These are phyloP conservation scores for Prunella himalayana DNA, from an alignment of 2,113 vertebrate species.

Conservation along the genomic window DNA sequence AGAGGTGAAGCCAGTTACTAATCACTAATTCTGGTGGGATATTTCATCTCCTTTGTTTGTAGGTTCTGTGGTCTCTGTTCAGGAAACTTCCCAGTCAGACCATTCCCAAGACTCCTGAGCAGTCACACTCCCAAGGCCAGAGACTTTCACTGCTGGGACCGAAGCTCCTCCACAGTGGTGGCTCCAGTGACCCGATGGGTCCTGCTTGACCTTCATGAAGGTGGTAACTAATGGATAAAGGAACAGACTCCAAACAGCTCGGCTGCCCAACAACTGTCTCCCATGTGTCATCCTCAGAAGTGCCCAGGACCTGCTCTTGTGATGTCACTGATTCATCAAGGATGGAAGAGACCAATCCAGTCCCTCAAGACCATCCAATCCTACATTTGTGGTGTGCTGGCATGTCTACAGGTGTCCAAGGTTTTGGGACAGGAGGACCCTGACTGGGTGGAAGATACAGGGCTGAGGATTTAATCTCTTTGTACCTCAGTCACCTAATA, in stretches of 20 bases:
- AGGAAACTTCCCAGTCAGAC: neutral
- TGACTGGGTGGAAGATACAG: neutral
- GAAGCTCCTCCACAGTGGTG: neutral
- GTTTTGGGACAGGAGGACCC: neutral
- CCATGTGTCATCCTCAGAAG: neutral
- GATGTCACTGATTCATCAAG: neutral
- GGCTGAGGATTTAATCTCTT: neutral
- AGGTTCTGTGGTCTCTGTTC: neutral
- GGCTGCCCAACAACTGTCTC: neutral
- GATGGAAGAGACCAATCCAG: neutral
- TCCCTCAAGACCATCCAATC: neutral
- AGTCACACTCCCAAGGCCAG: neutral
- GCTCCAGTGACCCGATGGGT: neutral
- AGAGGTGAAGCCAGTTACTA: neutral
- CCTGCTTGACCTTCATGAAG: neutral
- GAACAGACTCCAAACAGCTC: neutral
- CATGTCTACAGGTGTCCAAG: rapidly evolving
- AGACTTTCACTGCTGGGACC: neutral
- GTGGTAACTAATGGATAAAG: neutral
- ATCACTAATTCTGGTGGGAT: neutral
- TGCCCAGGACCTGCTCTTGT: too few species aligned
- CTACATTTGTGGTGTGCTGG: neutral
- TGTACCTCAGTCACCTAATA: neutral
- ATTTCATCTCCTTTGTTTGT: neutral
- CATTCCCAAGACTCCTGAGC: neutral